Base-by-base conservation (phyloP, 2,797 vertebrate genomes). In the Heliangelus exortis region DNA sequence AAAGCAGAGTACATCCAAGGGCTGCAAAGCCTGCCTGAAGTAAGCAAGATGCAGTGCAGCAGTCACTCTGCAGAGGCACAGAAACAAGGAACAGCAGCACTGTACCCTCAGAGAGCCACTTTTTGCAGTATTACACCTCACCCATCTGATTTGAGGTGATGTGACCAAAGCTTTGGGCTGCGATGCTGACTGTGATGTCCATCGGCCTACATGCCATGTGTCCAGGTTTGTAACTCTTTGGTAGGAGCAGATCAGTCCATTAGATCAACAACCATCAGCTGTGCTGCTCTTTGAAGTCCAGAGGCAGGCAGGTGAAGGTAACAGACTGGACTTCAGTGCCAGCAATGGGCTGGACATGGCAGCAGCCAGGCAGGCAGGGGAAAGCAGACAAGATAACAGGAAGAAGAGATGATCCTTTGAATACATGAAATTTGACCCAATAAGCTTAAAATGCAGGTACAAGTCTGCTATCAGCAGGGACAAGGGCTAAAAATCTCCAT, bases 101-200 rank as follows among this genome's bases (percentile, higher is more conserved):
- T 25, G 10, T 10, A 34, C 33, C 58, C 41, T 39, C 68, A 55
- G n/a, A 79, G 63, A 75, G 13, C 9, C 47, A 12, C 59, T 58
- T 53, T 23, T 31, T 2, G 1, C 39, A 50, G 25, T 9, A 19
- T 12, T 45, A 51, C 20, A 59, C 26, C 47, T 76, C 73, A n/a
- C 6, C 39, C 22, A 18, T 3, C 31, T 0, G 0, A 33, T 21
- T 7, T 0, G 0, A 39, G 34, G 20, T n/a, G 33, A 41, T 9
- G 25, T 8, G 34, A 77, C 39, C 21, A 45, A 25, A 31, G 11
- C 47, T 68, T 33, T 67, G n/a, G 48, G 45, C 41, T 78, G 77
- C 58, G 63, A 5, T 7, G 45, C 22, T 8, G 3, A 10, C n/a
- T 50, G 2, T 5, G 43, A 9, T 2, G 15, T 23, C 34, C 33